These are phyloP conservation scores for Ctenopoma kingsleyae DNA, from an alignment of 2,797 vertebrate genomes.

Conservation along the genomic window DNA sequence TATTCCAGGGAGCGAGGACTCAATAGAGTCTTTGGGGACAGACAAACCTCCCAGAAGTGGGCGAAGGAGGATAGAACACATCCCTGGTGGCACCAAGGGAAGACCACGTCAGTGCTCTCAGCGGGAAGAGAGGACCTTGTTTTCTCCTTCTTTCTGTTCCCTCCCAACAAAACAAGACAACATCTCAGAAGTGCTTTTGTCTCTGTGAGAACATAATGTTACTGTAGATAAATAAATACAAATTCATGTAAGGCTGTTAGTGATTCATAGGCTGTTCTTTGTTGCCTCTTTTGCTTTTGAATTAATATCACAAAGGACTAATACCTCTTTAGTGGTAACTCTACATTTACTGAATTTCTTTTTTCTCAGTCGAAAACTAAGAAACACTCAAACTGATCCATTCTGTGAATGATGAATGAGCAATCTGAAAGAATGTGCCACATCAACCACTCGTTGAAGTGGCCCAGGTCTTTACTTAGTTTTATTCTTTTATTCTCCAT, in stretches of 20 bases:
- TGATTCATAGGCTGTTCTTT: constrained; percentile 11
- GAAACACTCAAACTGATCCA: neutral
- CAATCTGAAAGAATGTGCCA: neutral
- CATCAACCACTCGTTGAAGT: neutral
- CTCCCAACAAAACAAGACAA: constrained; percentile 54
- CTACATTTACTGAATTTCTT: neutral
- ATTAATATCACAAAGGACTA: constrained; percentile 10
- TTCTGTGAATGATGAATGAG: neutral
- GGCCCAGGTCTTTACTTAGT: neutral
- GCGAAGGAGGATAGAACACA: constrained; percentile 63
- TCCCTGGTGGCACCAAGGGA: constrained; percentile 68
- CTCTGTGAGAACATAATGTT: constrained; percentile 46
- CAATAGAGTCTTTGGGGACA: constrained; percentile 72
- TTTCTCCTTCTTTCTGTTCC: constrained; percentile 54
- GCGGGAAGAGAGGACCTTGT: constrained; percentile 55
- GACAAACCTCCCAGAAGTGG: constrained; percentile 68
- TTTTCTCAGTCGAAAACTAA: constrained; percentile 1
- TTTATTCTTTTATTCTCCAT: neutral
- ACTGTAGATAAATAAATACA: constrained; percentile 42
- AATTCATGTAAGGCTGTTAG: constrained; percentile 46
- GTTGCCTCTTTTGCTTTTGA: constrained; percentile 17
- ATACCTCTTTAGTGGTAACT: constrained; percentile 3
- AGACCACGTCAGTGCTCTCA: constrained; percentile 56
- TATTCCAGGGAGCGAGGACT: constrained; percentile 65
- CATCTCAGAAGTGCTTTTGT: constrained; percentile 56